A percentile compares a stretch with the other conserved stretches of the same genome.
phyloP scores from a whole-genome alignment of 1,140 invertebrate genomes.

The Scaptodrosophila lebanonensis region DNA sequence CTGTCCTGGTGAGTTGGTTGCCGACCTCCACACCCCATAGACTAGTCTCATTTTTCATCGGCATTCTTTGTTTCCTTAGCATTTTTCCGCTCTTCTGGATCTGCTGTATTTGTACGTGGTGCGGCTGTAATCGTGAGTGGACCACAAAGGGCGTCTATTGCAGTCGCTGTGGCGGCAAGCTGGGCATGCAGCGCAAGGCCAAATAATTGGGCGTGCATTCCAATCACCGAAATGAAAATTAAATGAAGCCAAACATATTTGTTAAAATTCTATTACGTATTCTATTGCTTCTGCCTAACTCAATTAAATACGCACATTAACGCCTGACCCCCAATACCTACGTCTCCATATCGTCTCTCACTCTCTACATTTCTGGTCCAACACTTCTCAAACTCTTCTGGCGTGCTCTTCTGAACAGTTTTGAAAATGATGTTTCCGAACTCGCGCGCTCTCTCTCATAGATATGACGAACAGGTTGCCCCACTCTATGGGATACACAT shows the following conservation, averaged over 20 bases:
- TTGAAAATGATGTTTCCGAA: no score
- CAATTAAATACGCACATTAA: conserved; percentile 51
- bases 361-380: neutral
- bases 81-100: conserved; percentile 70
- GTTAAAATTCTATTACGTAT: conserved; percentile 63
- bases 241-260: conserved; percentile 44
- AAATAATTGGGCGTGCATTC: conserved; percentile 34
- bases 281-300: conserved; percentile 35
- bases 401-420: neutral
- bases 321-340: no score
- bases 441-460: no score
- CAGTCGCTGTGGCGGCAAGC: conserved; percentile 65
- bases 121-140: conserved; percentile 72
- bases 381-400: no score
- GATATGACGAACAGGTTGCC: no score
- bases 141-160: conserved; percentile 69
- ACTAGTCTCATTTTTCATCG: no score
- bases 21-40: neutral
- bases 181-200: conserved; percentile 62
- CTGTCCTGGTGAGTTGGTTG: conserved; percentile 55
- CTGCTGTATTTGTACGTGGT: conserved; percentile 70
- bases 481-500: no score
- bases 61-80: conserved; percentile 11
- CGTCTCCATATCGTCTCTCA: conserved; percentile 4
- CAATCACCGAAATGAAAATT: conserved; percentile 38